These are phyloP conservation scores for Meandrusa payeni DNA, from an alignment of 2,888 invertebrate species.

Conservation along the genomic window DNA sequence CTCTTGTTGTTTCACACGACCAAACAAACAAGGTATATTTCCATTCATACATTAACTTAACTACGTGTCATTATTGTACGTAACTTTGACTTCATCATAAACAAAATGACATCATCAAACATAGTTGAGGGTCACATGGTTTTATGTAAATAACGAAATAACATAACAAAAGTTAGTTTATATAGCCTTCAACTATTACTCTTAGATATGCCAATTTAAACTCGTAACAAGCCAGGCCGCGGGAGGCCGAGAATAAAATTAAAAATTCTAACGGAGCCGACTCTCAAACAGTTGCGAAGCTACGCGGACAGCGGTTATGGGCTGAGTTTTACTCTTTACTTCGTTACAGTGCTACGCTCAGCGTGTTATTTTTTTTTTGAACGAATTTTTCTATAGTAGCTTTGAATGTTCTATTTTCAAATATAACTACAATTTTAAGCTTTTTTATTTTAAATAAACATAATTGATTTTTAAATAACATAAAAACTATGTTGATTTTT, in stretches of 20 bases:
- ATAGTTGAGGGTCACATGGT: not conserved
- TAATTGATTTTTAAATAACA: no score
- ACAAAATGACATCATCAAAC: no score
- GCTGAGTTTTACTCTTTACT: constrained; percentile 19
- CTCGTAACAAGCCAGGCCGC: constrained; percentile 78
- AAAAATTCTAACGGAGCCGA: constrained; percentile 67
- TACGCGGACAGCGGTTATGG: constrained; percentile 38
- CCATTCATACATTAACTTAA: no score
- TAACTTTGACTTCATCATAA: no score
- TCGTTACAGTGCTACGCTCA: constrained; percentile 18
- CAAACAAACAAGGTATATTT: no score
- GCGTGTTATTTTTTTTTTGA: constrained; percentile 6
- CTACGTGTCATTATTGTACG: no score
- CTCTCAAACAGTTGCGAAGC: constrained; percentile 55
- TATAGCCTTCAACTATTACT: constrained; percentile 73
- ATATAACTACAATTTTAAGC: no score
- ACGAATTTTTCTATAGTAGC: not conserved
- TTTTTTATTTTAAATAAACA: no score
- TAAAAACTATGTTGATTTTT: no score
- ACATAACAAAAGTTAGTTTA: constrained; percentile 49
- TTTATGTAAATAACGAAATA: constrained; percentile 8
- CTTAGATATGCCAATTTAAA: constrained; percentile 79
- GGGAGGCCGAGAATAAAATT: constrained; percentile 76
- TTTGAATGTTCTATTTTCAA: no score
- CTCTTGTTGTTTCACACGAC: no score